Base-by-base conservation (phyloP, 1,140 invertebrate species). In the Ceratosolen solmsi region DNA sequence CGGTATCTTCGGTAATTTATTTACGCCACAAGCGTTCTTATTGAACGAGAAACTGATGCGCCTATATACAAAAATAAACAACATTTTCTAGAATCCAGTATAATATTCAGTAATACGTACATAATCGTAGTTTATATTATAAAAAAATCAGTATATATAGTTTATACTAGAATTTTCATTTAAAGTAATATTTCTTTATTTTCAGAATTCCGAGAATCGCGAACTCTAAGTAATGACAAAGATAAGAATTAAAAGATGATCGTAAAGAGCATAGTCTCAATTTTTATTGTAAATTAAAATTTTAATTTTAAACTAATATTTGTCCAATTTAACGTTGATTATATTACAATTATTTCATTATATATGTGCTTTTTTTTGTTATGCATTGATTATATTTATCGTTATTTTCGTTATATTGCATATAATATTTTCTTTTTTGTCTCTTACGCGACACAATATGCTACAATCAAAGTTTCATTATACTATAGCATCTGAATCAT, bases 191-290 rank as follows among this genome's bases (percentile, higher is more conserved):
- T 20, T 76, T 41, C 49, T 22, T 76, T 76, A 58, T 46, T 79
- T 79, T 38, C 49, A 79, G 77, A 41, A 56, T 56, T 7, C 17
- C 17, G 36, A 46, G 0, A 41, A 27, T 27, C n/a, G 58, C 13
- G 25, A 25, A 36, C 38, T 46, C n/a, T 46, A 70, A 70, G 63
- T 38, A 70, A 70, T 70, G 76, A 51, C 9, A 46, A 78, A 20
- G 46, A 51, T 51, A 38, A 54, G 2, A 27, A 78, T 51, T 54
- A 54, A 36, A 20, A 33, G 2, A 68, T 15, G 63, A 70, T 70
- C 76, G 68, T 36, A 25, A 15, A 15, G 46, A n/a, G n/a, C n/a
- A n/a, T 54, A 27, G 36, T 70, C 60, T 65, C 27, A n/a, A n/a
- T 54, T n/a, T n/a, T n/a, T n/a, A n/a, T n/a, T n/a, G n/a, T n/a